A percentile compares a stretch with the other conserved stretches of the same genome.
These are phyloP conservation scores for Rhagophthalmus giganteus DNA, from an alignment of 2,888 invertebrate genomes.

Conservation along the genomic window DNA sequence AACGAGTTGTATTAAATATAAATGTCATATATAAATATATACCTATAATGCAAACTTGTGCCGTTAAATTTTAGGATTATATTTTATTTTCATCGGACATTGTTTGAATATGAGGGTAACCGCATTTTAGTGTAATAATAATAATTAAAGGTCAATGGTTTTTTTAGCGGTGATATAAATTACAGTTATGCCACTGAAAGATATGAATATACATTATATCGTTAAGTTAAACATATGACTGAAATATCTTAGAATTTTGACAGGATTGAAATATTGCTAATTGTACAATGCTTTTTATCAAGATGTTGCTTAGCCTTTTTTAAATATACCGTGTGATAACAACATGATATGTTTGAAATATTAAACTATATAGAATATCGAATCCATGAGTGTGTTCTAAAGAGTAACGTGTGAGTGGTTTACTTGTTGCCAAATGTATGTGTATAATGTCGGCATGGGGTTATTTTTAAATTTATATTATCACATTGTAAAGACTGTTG, in stretches of 20 bases:
- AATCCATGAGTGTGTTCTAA: neutral
- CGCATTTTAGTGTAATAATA: neutral
- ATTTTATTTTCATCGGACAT: too few species aligned
- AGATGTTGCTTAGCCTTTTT: constrained; percentile 38
- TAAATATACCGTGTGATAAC: constrained; percentile 37
- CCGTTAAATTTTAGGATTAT: neutral
- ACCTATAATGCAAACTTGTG: too few species aligned
- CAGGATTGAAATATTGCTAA: constrained; percentile 21
- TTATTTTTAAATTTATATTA: constrained; percentile 42
- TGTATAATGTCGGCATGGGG: constrained; percentile 37
- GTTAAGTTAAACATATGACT: constrained; percentile 5
- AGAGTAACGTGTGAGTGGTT: constrained; percentile 7
- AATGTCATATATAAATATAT: too few species aligned
- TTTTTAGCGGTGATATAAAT: neutral
- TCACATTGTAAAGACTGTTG: constrained; percentile 49
- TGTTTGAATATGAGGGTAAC: neutral
- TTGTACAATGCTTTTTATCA: constrained; percentile 34
- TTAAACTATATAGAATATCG: neutral
- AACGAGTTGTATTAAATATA: too few species aligned
- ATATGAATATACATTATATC: too few species aligned
- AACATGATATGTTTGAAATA: constrained; percentile 23
- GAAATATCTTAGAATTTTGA: constrained; percentile 20
- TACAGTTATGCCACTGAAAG: neutral
- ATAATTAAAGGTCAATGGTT: too few species aligned
- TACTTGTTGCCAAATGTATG: constrained; percentile 38